These are phyloP conservation scores for Rhynchophorus ferrugineus DNA, from an alignment of 1,140 invertebrate genomes.

Conservation along the genomic window DNA sequence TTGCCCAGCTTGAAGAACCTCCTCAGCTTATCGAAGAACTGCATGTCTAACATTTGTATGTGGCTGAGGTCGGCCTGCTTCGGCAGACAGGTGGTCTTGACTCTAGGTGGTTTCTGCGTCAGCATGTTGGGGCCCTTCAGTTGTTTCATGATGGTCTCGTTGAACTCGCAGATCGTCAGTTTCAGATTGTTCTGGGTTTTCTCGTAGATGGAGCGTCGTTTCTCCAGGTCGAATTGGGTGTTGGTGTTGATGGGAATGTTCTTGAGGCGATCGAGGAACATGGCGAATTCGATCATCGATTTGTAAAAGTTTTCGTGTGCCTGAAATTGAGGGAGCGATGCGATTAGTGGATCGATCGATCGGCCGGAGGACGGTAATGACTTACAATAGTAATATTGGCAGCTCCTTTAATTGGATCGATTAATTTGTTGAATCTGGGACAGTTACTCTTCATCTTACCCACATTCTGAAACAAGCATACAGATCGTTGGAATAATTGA, in stretches of 20 bases:
- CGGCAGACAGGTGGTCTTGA: constrained; percentile 10
- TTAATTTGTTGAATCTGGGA: constrained; percentile 16
- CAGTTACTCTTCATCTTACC: constrained; percentile 9
- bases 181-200: constrained; percentile 14
- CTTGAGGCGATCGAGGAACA: constrained; percentile 13
- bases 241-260: constrained; percentile 9
- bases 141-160: constrained; percentile 13
- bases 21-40: constrained; percentile 22
- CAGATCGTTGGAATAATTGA: no score
- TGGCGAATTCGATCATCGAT: constrained; percentile 13
- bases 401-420: constrained; percentile 7
- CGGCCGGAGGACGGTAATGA: no score
- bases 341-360: not conserved
- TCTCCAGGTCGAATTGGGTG: constrained; percentile 5
- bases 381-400: constrained; percentile 7
- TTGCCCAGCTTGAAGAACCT: constrained; percentile 16
- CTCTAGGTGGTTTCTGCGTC: not conserved
- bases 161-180: constrained; percentile 24
- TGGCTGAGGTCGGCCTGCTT: constrained; percentile 8
- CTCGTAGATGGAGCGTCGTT: constrained; percentile 13
- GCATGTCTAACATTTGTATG: constrained; percentile 16
- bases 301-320: constrained; percentile 15
- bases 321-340: constrained; percentile 18
- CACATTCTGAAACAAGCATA: constrained; percentile 8
- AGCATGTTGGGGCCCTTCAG: not conserved